These are phyloP conservation scores for Mus spicilegus DNA, from an alignment of 2,113 vertebrate species.

Conservation along the genomic window DNA sequence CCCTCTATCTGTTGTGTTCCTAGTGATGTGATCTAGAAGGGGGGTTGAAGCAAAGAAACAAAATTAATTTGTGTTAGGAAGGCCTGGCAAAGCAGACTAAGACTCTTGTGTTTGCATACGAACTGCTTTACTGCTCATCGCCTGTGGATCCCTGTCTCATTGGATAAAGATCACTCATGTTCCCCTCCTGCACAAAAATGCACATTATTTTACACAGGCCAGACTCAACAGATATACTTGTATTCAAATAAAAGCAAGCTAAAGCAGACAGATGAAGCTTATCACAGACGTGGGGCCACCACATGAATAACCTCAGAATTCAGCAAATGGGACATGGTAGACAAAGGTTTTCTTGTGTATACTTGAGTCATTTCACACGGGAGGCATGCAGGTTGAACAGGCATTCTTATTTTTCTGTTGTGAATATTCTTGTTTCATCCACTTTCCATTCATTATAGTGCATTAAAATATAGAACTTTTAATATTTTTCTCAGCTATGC, in stretches of 20 bases:
- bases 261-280: not conserved
- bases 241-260: not conserved
- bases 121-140: not conserved
- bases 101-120: not conserved
- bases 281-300: not conserved
- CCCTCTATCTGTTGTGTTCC: rapidly evolving
- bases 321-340: not conserved
- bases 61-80: not conserved
- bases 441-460: not conserved
- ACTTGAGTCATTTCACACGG: not conserved
- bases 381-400: not conserved
- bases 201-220: not conserved
- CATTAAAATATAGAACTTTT: slow-evolving; percentile 2
- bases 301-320: rapidly evolving
- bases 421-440: not conserved
- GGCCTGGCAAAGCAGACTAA: too few relatives aligned
- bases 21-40: not conserved
- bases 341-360: not conserved
- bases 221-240: not conserved
- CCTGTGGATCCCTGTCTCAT: not conserved
- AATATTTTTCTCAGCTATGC: not conserved
- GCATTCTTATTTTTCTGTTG: slow-evolving; percentile 40
- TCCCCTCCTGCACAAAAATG: not conserved
- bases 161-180: too few relatives aligned
- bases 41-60: not conserved